A percentile compares a stretch with the other conserved stretches of the same genome.
phyloP scores from a whole-genome alignment of 2,888 invertebrate genomes.

The Trilocha varians region DNA sequence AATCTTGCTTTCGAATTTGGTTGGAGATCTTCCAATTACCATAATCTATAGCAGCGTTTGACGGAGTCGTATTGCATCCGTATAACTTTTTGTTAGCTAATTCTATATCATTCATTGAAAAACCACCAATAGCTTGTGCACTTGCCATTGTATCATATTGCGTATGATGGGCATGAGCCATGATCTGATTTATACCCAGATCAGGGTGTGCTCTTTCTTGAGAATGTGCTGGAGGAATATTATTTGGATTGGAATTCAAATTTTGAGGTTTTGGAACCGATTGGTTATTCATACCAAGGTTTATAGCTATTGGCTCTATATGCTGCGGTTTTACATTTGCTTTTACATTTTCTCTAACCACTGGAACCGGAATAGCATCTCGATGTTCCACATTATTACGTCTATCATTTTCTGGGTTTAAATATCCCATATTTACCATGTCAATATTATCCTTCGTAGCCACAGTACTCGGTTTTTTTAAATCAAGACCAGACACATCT shows the following conservation, averaged over 20 bases:
- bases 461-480: constrained; percentile 32
- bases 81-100: constrained; percentile 59
- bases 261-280: constrained; percentile 42
- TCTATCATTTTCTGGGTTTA: constrained; percentile 49
- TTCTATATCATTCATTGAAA: constrained; percentile 61
- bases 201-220: constrained; percentile 41
- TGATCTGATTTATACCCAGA: constrained; percentile 36
- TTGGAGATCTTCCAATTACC: constrained; percentile 59
- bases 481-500: constrained; percentile 28
- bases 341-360: constrained; percentile 34
- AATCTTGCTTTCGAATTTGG: constrained; percentile 49
- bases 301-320: constrained; percentile 56
- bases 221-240: constrained; percentile 45
- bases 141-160: constrained; percentile 46
- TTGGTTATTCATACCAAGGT: constrained; percentile 53
- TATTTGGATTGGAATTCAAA: constrained; percentile 26
- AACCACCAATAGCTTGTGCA: constrained; percentile 40
- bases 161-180: constrained; percentile 52
- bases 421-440: constrained; percentile 68
- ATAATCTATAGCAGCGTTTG: constrained; percentile 46
- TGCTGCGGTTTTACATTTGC: constrained; percentile 34
- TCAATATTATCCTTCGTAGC: constrained; percentile 54
- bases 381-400: constrained; percentile 34
- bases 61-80: constrained; percentile 36
- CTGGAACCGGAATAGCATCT: constrained; percentile 29